Base-by-base conservation (phyloP, 2,797 vertebrate genomes). In the Premnoplex brunnescens region DNA sequence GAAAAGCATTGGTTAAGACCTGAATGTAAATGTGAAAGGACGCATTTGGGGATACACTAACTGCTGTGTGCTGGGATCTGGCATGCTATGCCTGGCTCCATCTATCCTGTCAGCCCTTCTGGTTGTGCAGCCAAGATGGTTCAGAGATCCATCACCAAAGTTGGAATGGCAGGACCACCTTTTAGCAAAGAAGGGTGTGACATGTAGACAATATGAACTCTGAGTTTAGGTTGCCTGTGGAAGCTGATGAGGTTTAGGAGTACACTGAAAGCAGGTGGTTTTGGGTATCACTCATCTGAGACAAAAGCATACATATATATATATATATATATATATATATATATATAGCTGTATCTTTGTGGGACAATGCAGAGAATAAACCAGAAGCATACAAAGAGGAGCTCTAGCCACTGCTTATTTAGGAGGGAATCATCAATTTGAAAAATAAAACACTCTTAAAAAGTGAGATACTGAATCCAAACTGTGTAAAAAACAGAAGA, bases 21-120 rank as follows among this genome's bases (percentile, higher is more conserved):
- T 88, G 91, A 77, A 94, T 94, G 59, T 58, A 88, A 94, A 95
- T 88, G 63, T 73, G 62, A 71, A 73, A 87, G 77, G 66, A 78
- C 6, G 7, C 59, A 16, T 81, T 69, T 90, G 76, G 67, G 83
- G 66, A 91, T 62, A 41, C 2, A 6, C 46, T 75, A 23, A 16
- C 44, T 75, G 23, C 48, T 69, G 28, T 58, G 66, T 75, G 18
- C 79, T 75, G 82, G 52, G 37, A 75, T 30, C 34, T 78, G 69
- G 52, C 11, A 14, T 37, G n/a, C 14, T 71, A 19, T 58, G n/a
- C 66, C n/a, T 59, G 60, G 36, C 23, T 75, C 51, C 43, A 23
- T 54, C 46, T 62, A 48, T 8, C 17, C 85, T 1, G 8, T 37
- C 62, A 78, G 22, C 21, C 34, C 36, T 81, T 21, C 41, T 69